These are phyloP conservation scores for Sphyrna mokarran DNA, from an alignment of 2,113 vertebrate species.

Conservation along the genomic window DNA sequence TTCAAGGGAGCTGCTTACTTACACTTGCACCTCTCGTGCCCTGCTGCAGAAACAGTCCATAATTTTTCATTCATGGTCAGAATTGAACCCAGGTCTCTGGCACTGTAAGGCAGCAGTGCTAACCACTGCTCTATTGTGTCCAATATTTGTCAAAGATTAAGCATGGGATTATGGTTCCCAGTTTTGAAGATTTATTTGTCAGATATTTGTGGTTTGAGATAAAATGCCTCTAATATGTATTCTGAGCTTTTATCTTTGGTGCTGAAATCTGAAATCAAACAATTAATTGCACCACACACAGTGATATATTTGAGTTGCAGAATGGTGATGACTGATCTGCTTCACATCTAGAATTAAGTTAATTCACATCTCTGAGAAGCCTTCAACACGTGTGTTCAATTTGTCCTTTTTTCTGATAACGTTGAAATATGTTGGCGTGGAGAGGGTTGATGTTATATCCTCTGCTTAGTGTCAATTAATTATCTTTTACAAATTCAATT, in stretches of 20 bases:
- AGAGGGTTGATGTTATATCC: no score
- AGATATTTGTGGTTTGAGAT: neutral
- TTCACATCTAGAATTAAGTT: no score
- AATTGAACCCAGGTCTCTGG: no score
- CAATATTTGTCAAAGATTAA: neutral
- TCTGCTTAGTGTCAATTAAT: neutral
- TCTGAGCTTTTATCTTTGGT: neutral
- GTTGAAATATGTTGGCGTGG: no score
- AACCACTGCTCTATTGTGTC: neutral
- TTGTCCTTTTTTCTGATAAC: neutral
- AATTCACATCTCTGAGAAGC: neutral
- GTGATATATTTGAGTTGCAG: neutral
- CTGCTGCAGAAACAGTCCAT: constrained; percentile 12
- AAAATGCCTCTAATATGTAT: neutral
- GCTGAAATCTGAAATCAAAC: neutral
- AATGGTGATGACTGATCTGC: neutral
- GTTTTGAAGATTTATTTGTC: neutral
- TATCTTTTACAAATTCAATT: neutral
- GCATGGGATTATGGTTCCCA: neutral
- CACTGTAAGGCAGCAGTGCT: no score
- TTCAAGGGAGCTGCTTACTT: constrained; percentile 40
- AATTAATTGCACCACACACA: no score
- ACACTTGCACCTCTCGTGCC: constrained; percentile 36
- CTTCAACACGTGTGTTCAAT: neutral
- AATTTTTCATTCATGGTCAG: constrained; percentile 12